Evolutionary conservation across 2,113 vertebrate genomes (phyloP).

Genomic region (Ahaetulla prasina): DNA sequence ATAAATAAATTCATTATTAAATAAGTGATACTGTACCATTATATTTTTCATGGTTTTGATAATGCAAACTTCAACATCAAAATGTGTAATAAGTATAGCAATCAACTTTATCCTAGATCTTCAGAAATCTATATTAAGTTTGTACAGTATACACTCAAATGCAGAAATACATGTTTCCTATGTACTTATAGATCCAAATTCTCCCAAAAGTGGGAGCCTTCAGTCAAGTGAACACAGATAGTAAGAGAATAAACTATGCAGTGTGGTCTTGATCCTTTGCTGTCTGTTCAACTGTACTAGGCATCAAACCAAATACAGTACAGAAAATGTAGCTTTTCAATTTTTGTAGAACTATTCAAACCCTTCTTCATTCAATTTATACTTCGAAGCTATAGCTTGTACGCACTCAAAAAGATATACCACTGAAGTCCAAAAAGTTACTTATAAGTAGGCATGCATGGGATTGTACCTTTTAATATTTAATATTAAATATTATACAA

Average conservation of each 20-base stretch:
- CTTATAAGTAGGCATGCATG: not conserved
- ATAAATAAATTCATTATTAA: not conserved
- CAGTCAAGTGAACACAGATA: not conserved
- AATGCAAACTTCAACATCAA: not conserved
- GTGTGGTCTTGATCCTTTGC: not conserved
- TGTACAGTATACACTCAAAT: not conserved
- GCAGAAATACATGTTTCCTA: not conserved
- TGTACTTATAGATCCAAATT: not conserved
- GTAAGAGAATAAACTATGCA: not conserved
- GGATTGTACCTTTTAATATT: not conserved
- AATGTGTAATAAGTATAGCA: not conserved
- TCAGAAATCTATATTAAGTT: not conserved
- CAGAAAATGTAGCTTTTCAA: not conserved
- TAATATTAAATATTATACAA: not conserved
- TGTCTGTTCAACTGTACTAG: not conserved
- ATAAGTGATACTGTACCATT: not conserved
- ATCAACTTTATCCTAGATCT: not conserved
- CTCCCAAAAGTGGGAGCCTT: not conserved
- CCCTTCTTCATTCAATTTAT: not conserved
- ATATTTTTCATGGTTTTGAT: not conserved
- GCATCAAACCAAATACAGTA: not conserved
- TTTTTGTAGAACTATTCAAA: not conserved
- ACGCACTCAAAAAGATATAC: not conserved
- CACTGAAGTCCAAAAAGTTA: not conserved
- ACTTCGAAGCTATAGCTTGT: not conserved